Evolutionary conservation across 2,797 vertebrate genomes (phyloP).

Genomic region (Anniella stebbinsi): DNA sequence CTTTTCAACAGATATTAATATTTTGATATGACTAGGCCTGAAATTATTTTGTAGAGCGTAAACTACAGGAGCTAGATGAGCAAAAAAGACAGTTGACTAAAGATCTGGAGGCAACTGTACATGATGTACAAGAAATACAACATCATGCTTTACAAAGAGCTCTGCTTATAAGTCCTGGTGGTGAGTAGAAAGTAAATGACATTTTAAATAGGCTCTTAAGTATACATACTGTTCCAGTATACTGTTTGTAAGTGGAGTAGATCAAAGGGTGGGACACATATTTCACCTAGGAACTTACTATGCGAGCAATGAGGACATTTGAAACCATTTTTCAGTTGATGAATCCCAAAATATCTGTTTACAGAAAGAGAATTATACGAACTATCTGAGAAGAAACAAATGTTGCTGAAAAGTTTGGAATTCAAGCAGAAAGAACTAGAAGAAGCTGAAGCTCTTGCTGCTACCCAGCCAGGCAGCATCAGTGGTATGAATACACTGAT

Average conservation of each 20-base stretch:
- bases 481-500: constrained; percentile 17
- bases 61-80: neutral
- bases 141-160: neutral
- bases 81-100: neutral
- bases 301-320: neutral
- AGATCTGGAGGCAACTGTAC: constrained; percentile 6
- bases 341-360: neutral
- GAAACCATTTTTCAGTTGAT: neutral
- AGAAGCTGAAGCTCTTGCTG: constrained; percentile 22
- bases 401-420: neutral
- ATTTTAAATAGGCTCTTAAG: neutral
- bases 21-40: neutral
- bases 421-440: constrained; percentile 9
- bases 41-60: constrained; percentile 30
- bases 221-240: neutral
- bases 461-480: constrained; percentile 7
- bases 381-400: constrained; percentile 15
- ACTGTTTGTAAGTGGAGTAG: neutral
- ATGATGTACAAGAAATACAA: constrained; percentile 12
- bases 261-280: neutral
- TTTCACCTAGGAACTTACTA: too few species aligned
- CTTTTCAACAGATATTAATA: neutral
- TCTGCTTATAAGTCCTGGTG: neutral
- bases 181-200: neutral
- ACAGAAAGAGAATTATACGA: constrained; percentile 6